phyloP scores from a whole-genome alignment of 2,888 invertebrate genomes.

The Agrilus cyanescens region DNA sequence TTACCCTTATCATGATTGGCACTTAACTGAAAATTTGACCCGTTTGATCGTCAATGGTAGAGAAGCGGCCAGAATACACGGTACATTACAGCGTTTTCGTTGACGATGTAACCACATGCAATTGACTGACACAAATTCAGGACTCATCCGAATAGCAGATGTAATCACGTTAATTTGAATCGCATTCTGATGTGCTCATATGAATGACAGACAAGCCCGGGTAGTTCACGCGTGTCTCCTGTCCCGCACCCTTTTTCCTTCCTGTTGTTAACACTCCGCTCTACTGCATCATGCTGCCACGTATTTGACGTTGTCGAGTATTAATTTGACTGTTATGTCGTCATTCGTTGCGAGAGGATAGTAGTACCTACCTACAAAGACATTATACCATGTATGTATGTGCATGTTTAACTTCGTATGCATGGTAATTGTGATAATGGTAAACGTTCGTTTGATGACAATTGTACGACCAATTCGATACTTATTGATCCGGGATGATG shows the following conservation, averaged over 20 bases:
- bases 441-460: too few species aligned
- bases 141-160: slow-evolving; percentile 21
- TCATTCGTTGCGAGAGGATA: too few species aligned
- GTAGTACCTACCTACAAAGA: too few species aligned
- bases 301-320: not conserved
- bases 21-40: too few species aligned
- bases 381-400: too few species aligned
- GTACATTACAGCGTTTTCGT: slow-evolving; percentile 7
- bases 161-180: slow-evolving; percentile 23
- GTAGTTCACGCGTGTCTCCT: slow-evolving; percentile 35
- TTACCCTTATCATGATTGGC: too few species aligned
- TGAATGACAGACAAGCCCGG: slow-evolving; percentile 33
- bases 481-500: too few species aligned
- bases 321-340: not conserved
- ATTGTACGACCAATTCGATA: too few species aligned
- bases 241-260: slow-evolving; percentile 21
- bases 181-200: slow-evolving; percentile 22
- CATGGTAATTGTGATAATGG: too few species aligned
- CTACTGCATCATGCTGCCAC: slow-evolving; percentile 22
- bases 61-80: not conserved
- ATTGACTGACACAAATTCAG: slow-evolving; percentile 15
- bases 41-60: too few species aligned
- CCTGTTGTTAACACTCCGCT: too few species aligned
- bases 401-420: too few species aligned
- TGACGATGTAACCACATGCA: slow-evolving; percentile 13